Conservation (phyloP, 2,113 vertebrate species). For the Sardina pilchardus region DNA sequence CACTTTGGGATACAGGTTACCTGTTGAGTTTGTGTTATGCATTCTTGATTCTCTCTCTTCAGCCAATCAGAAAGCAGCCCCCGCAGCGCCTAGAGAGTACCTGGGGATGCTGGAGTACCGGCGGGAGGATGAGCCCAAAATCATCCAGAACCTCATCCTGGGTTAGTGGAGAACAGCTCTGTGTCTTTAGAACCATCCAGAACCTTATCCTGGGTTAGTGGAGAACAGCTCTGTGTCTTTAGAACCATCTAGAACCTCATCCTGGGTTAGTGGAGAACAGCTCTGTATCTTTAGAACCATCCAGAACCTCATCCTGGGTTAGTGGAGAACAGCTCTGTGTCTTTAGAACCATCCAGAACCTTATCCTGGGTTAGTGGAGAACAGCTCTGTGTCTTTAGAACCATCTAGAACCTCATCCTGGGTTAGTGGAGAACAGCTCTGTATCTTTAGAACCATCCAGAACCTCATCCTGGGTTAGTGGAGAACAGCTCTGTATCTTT, state of each 20-base stretch:
- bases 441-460: background rate
- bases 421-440: slow-evolving; percentile 41
- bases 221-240: background rate
- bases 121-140: slow-evolving; percentile 82
- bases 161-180: slow-evolving; percentile 68
- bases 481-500: background rate
- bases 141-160: slow-evolving; percentile 85
- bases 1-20: background rate
- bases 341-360: slow-evolving; percentile 24
- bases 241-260: slow-evolving; percentile 71
- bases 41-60: slow-evolving; percentile 24
- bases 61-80: slow-evolving; percentile 70
- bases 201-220: slow-evolving; percentile 86
- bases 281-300: background rate
- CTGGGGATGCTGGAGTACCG: slow-evolving; percentile 94
- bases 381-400: background rate
- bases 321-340: background rate
- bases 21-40: background rate
- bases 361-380: slow-evolving; percentile 82
- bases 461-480: slow-evolving; percentile 86
- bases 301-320: slow-evolving; percentile 86
- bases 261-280: slow-evolving; percentile 75
- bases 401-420: slow-evolving; percentile 50
- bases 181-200: background rate
- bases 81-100: slow-evolving; percentile 76